These are phyloP conservation scores for Blennius ocellaris DNA, from an alignment of 2,113 vertebrate genomes.

Conservation along the genomic window DNA sequence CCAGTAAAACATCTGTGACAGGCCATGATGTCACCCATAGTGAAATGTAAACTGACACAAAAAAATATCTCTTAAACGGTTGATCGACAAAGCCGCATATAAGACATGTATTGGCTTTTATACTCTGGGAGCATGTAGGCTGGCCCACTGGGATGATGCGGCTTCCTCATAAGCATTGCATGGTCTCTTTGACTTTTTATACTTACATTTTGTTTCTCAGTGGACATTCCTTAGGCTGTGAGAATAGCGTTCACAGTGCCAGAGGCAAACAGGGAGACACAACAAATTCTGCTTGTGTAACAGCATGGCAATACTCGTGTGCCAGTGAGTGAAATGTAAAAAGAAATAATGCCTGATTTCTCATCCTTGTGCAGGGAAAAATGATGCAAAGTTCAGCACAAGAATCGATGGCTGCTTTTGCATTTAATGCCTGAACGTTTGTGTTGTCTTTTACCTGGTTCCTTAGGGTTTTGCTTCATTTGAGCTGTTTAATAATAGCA, in stretches of 20 bases:
- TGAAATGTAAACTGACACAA: too few relatives aligned
- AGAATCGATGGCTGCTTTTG: not conserved
- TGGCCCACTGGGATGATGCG: constrained; percentile 16
- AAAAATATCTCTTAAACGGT: not conserved
- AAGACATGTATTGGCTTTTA: constrained; percentile 1
- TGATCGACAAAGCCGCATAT: constrained; percentile 2
- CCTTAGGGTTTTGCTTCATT: constrained; percentile 37
- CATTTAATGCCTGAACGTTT: not conserved
- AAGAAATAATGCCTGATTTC: not conserved
- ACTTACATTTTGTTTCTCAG: constrained; percentile 37
- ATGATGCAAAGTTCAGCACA: not conserved
- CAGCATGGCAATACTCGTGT: constrained; percentile 11
- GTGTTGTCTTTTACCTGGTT: constrained; percentile 12
- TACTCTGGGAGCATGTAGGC: constrained; percentile 9
- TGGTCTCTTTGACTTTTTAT: constrained; percentile 53
- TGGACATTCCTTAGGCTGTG: not conserved
- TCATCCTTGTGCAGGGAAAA: constrained; percentile 19
- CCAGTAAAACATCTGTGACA: too few relatives aligned
- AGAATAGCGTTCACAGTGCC: not conserved
- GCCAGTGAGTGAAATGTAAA: not conserved
- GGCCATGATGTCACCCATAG: too few relatives aligned
- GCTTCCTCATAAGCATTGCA: constrained; percentile 31
- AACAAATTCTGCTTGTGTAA: not conserved
- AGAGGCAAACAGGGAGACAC: not conserved
- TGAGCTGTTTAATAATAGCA: constrained; percentile 64